These are phyloP conservation scores for Spodoptera exigua DNA, from an alignment of 2,888 invertebrate species.

Conservation along the genomic window DNA sequence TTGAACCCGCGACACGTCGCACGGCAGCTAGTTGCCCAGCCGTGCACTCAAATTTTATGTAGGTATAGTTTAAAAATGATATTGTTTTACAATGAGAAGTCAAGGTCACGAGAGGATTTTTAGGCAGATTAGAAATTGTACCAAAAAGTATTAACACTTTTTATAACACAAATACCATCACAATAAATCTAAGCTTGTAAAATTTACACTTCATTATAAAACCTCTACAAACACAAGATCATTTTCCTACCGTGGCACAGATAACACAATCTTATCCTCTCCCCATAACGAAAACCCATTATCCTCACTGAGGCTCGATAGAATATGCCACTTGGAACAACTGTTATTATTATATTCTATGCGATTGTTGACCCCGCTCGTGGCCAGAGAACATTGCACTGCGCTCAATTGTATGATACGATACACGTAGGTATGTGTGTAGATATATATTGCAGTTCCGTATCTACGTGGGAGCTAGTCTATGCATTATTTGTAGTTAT, in stretches of 20 bases:
- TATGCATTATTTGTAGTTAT: conserved; percentile 21
- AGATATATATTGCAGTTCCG: conserved; percentile 47
- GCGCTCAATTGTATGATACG: conserved; percentile 77
- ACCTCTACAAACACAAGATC: background rate
- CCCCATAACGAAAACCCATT: conserved; percentile 18
- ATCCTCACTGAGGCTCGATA: conserved; percentile 30
- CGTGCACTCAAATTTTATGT: no score
- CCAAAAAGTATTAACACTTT: no score
- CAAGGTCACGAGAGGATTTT: no score
- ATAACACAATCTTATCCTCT: conserved; percentile 13
- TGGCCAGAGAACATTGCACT: conserved; percentile 86
- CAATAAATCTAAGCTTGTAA: no score
- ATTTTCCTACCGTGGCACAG: background rate
- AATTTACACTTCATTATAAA: background rate
- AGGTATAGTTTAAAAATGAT: no score
- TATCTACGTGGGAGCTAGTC: conserved; percentile 52
- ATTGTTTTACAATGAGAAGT: no score
- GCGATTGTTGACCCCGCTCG: conserved; percentile 84
- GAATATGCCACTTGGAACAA: conserved; percentile 22
- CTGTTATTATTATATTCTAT: conserved; percentile 66
- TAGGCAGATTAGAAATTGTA: no score
- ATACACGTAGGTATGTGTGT: conserved; percentile 46
- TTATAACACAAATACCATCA: no score
- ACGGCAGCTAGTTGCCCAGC: no score
- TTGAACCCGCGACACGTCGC: no score